Evolutionary conservation across 1,140 invertebrate species (phyloP).

Genomic region (Cepaea nemoralis): DNA sequence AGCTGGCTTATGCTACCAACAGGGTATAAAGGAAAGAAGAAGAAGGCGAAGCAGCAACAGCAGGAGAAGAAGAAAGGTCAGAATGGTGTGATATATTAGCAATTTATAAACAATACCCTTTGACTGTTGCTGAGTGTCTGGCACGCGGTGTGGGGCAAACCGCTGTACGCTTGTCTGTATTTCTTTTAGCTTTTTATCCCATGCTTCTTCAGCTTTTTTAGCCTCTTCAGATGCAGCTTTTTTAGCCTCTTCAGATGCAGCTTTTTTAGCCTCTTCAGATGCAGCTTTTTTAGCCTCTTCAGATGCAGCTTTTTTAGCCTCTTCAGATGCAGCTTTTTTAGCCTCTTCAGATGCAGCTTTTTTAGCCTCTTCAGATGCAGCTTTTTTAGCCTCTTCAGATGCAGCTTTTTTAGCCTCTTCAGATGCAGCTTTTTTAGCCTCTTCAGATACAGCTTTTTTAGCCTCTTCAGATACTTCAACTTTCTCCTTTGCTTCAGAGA

Average conservation of each 20-base stretch:
- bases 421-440: background rate
- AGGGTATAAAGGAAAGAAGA: too few relatives aligned
- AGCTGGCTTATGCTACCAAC: too few relatives aligned
- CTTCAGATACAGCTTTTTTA: constrained; percentile 13
- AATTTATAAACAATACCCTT: constrained; percentile 27
- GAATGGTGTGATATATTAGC: too few relatives aligned
- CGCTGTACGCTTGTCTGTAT: background rate
- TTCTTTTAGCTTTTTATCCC: constrained; percentile 22
- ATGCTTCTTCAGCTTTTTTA: constrained; percentile 23
- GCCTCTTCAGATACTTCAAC: background rate
- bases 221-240: background rate
- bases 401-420: background rate
- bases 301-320: too few relatives aligned
- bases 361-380: background rate
- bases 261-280: background rate
- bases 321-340: background rate
- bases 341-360: too few relatives aligned
- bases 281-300: background rate
- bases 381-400: background rate
- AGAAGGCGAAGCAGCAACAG: too few relatives aligned
- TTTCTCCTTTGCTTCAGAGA: background rate
- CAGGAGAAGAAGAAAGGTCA: too few relatives aligned
- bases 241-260: background rate
- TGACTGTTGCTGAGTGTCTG: background rate
- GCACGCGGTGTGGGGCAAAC: constrained; percentile 7